These are phyloP conservation scores for Acestrorhynchus altus DNA, from an alignment of 2,797 vertebrate genomes.

Conservation along the genomic window DNA sequence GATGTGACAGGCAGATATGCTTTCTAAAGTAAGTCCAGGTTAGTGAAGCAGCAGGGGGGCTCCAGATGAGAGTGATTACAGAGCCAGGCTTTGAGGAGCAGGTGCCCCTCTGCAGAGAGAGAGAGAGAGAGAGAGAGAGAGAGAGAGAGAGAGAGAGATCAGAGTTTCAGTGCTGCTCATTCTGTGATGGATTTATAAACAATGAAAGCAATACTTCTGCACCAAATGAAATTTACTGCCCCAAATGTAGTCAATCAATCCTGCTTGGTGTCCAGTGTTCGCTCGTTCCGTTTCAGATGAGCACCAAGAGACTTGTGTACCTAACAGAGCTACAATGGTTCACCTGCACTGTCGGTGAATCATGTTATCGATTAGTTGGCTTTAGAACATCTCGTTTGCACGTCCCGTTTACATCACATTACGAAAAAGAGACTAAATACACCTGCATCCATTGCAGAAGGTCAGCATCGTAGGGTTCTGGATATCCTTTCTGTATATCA, in stretches of 20 bases:
- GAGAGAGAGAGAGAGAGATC: conserved; percentile 24
- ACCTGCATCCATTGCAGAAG: too few species aligned
- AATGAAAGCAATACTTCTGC: conserved; percentile 1
- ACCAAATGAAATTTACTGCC: background rate
- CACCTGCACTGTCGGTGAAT: too few species aligned
- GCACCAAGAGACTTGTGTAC: background rate
- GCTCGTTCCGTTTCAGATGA: background rate
- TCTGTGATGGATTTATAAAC: conserved; percentile 44
- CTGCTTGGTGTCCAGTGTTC: background rate
- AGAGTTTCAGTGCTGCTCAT: background rate
- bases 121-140: conserved; percentile 31
- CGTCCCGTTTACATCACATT: too few species aligned
- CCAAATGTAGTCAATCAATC: background rate
- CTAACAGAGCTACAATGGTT: too few species aligned
- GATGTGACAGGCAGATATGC: conserved; percentile 81
- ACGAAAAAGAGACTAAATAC: too few species aligned
- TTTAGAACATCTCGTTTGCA: too few species aligned
- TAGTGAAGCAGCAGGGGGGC: conserved; percentile 78
- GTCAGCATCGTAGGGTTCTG: too few species aligned
- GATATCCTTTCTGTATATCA: too few species aligned
- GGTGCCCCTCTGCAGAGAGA: conserved; percentile 71
- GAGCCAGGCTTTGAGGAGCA: conserved; percentile 79
- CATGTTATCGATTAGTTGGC: too few species aligned
- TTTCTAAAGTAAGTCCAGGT: conserved; percentile 84
- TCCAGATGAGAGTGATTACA: conserved; percentile 91